Base-by-base conservation (phyloP, 1,140 invertebrate genomes). In the Drosophila chauvacae region DNA sequence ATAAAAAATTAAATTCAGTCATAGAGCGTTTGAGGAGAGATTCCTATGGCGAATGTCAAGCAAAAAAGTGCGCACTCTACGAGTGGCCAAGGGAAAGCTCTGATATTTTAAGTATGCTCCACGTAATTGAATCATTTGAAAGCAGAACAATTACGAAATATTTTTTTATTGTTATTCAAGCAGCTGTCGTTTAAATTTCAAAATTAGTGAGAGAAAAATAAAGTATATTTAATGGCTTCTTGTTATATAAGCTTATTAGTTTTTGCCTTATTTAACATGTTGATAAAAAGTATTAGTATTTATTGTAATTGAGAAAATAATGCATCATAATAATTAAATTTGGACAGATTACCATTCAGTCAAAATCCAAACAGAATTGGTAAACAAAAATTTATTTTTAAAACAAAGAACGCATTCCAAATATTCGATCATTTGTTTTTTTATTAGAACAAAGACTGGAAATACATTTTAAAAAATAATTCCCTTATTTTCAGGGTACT, bases 31-130 rank as follows among this genome's bases (percentile, higher is more conserved):
- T 37, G 20, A 64, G 64, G 63, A 78, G 74, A 81, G 82, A 86
- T 74, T 71, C 72, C 60, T 39, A 39, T 64, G 39, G 57, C 70
- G 65, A 87, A 50, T 82, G 83, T 78, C 82, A 81, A 77, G 75
- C 63, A 65, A 68, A 72, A 65, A 64, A 53, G 39, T 51, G 51
- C 23, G 48, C 60, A 65, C 62, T 45, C 79, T 77, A 45, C 63
- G n/a, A 35, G 37, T 23, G 28, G 14, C 16, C 7, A 20, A 33
- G 20, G 23, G 60, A 30, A 26, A 50, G 44, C 42, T 39, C 26
- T 70, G 44, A 48, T 50, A 23, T 48, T 39, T 28, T 53, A 37
- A 51, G 33, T 42, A 30, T 26, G 23, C 64, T 72, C 11, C 47
- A 35, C 18, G 37, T 70, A 70, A 57, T 50, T 72, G 53, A 51